Evolutionary conservation across 2,888 invertebrate species (phyloP), one percentile per base, ranked within the genome.

Genomic region (Acleris cristana): DNA sequence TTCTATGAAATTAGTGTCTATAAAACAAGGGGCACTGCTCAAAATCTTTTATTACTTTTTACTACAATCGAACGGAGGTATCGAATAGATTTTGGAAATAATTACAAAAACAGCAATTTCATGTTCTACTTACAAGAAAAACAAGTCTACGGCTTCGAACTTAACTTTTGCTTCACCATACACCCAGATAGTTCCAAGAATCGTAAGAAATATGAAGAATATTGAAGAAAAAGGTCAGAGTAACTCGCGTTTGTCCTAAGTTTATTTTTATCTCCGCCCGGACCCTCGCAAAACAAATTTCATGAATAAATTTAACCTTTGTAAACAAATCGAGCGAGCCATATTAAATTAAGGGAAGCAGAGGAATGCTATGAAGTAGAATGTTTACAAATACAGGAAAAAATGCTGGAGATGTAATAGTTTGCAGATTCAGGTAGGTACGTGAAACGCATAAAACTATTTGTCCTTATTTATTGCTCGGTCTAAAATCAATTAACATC

Each of bases 271-370:
- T 85, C 82, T 81, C 80, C 77, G 78, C 76, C 75, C 79, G 84
- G 85, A 81, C 87, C 88, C 85, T 83, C 78, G 76, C 80, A 86
- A 88, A 89, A 90, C 89, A 90, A 91, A 90, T 89, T 92, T 91
- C 90, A 90, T 91, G 91, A 91, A 91, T 92, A 92, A 89, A 90
- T 90, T 92, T 89, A 90, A 88, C 88, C 87, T 91, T 91, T 89
- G 90, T 90, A 91, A 91, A 91, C 90, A 92, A 90, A 92, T 92
- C 90, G 89, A 87, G 86, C 87, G 75, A 79, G 83, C 83, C 82
- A 86, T 90, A 90, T 90, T 90, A 89, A 89, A 90, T 90, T 90
- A 90, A 84, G 85, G 86, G 77, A 75, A 84, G 84, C 84, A 82
- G 79, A 78, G 80, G 80, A 81, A 81, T 82, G 85, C 81, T 85